These are phyloP conservation scores for Apogon talboti DNA, from an alignment of 2,797 vertebrate species.

Conservation along the genomic window DNA sequence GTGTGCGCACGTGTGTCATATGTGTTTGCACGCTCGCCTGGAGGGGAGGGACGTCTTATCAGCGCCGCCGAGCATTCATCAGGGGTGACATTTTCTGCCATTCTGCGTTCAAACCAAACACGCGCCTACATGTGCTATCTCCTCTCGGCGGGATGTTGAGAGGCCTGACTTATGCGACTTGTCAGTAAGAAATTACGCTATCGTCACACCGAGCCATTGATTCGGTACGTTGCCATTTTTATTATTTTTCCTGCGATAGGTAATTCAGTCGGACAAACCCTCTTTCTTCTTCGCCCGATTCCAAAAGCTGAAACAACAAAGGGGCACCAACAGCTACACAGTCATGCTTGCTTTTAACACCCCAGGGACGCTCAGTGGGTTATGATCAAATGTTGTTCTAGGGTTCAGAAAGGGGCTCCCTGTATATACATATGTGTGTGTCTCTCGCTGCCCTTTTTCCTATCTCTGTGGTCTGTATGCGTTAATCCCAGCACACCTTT, in stretches of 20 bases:
- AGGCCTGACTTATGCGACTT: slow-evolving; percentile 68
- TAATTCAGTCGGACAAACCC: slow-evolving; percentile 70
- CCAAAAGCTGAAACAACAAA: slow-evolving; percentile 81
- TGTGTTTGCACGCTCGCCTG: slow-evolving; percentile 34
- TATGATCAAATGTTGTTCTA: slow-evolving; percentile 70
- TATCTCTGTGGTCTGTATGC: slow-evolving; percentile 27
- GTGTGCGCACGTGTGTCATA: slow-evolving; percentile 51
- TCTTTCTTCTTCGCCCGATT: slow-evolving; percentile 70
- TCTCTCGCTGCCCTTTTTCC: slow-evolving; percentile 31
- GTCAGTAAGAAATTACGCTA: slow-evolving; percentile 73
- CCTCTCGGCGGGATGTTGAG: slow-evolving; percentile 55
- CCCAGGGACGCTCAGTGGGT: slow-evolving; percentile 67
- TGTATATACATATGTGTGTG: slow-evolving; percentile 17
- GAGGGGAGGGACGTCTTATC: slow-evolving; percentile 60
- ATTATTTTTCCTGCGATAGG: slow-evolving; percentile 72
- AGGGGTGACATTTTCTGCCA: slow-evolving; percentile 70
- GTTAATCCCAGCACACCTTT: slow-evolving; percentile 52
- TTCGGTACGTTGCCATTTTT: slow-evolving; percentile 70
- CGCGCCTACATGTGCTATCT: slow-evolving; percentile 58
- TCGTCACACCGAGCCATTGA: slow-evolving; percentile 67
- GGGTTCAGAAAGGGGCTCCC: slow-evolving; percentile 45
- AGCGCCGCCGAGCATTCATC: slow-evolving; percentile 59
- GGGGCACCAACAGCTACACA: slow-evolving; percentile 64
- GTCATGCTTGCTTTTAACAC: slow-evolving; percentile 71
- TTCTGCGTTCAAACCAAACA: slow-evolving; percentile 74